Evolutionary conservation across 2,113 vertebrate species (phyloP).

Genomic region (Mionectes macconnelli): DNA sequence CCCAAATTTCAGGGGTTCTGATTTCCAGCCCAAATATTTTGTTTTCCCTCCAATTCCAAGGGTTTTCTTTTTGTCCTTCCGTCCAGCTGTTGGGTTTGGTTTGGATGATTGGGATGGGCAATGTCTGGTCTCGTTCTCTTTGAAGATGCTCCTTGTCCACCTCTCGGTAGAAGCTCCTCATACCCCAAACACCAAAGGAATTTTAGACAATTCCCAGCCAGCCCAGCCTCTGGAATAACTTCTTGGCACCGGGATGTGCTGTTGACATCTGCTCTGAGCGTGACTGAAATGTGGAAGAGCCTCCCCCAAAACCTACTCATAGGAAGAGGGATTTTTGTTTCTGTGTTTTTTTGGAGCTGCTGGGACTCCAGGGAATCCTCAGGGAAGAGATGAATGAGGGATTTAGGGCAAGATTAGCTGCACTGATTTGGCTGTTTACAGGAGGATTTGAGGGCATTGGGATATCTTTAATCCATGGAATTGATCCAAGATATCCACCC

Average conservation of each 20-base stretch:
- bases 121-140: not conserved
- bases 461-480: not conserved
- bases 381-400: not conserved
- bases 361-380: not conserved
- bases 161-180: not conserved
- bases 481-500: not conserved
- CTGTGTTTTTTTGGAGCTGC: not conserved
- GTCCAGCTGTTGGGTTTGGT: not conserved
- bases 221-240: not conserved
- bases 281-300: too few species aligned
- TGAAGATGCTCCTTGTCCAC: too few species aligned
- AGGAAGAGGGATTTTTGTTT: not conserved
- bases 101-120: not conserved
- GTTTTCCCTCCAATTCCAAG: accelerated
- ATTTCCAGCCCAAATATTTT: not conserved
- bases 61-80: not conserved
- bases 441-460: not conserved
- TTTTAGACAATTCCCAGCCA: not conserved
- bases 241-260: too few species aligned
- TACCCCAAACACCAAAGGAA: not conserved
- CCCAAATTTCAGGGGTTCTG: accelerated
- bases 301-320: not conserved
- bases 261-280: too few species aligned
- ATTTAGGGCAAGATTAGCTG: not conserved
- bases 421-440: not conserved